Evolutionary conservation across 2,113 vertebrate species (phyloP), one percentile per base, ranked within the genome.

Genomic region (Helogale parvula): DNA sequence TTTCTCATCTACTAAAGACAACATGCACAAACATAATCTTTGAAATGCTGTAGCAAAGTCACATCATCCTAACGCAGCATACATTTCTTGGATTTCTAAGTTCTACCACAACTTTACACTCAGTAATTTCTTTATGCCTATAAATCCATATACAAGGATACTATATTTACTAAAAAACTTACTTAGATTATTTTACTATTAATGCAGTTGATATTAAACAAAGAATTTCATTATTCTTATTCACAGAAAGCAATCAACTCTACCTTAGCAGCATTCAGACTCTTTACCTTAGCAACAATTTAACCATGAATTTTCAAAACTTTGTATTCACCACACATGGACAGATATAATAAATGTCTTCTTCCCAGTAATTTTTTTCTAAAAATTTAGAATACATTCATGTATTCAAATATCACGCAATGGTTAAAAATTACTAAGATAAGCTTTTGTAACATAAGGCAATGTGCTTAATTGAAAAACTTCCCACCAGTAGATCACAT

Each of bases 21-120:
- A 12, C 15, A 91, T 16, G 3, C 23, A 65, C 57, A 95, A 87
- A 87, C 23, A n/a, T 60, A 88, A 76, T 16, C 57, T 91, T n/a
- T 92, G 41, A 92, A 91, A 96, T 3, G 1, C 60, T 68, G 13
- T 5, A 86, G 83, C 54, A 47, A 15, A 86, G 60, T 76, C 68
- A 86, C 63, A 81, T 63, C 80, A 79, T 82, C 66, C 69, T 72
- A 97, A 57, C 16, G 79, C 27, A 66, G 93, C 91, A 94, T 60
- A 60, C 15, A 35, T 88, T 85, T 77, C 84, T 87, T 92, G 33
- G 35, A 31, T 96, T 96, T 89, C 54, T 96, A 31, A 89, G 29
- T 79, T 76, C 65, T 63, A 35, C 7, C 27, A 83, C 13, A 90
- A 97, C 69, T 81, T 69, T 72, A 81, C 27, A 63, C 13, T 5